Evolutionary conservation across 2,888 invertebrate genomes (phyloP), one percentile per base, ranked within the genome.

Genomic region (Ganaspis brasiliensis): DNA sequence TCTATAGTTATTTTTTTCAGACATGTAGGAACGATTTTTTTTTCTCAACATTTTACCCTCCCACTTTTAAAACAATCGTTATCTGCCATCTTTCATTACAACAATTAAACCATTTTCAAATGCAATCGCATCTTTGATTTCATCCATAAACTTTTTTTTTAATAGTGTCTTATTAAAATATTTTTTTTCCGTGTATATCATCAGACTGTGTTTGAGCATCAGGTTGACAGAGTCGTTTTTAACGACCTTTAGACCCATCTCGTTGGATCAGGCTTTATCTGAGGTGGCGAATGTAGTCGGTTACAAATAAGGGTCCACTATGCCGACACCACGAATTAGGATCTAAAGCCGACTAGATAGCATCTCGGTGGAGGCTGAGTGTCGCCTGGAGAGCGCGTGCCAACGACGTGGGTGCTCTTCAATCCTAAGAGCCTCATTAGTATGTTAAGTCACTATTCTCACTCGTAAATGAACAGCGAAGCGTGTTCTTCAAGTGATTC

Each of bases 261-360:
- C 82, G 81, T 24, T 79, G 79, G 80, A 80, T 84, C 76, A 72
- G 61, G 75, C 74, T 83, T 83, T 83, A 84, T 84, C 74, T 76
- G 79, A 83, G 83, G 81, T 84, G 87, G 80, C 84, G 87, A 85
- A 83, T 84, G 89, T 86, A 84, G 83, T 79, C 82, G 82, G 81
- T 87, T 88, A 89, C 89, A 89, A 89, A 89, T 88, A 89, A 88
- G 86, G 85, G 80, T 83, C 83, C 82, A 78, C 79, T 79, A 70
- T 71, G 82, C 82, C 87, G 84, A 87, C 87, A 83, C 85, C 83
- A 84, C 80, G 87, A 88, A 88, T 89, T 88, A 88, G 88, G 86
- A 87, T 87, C 84, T 86, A 79, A 82, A 81, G 82, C 80, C 83
- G 84, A 83, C 86, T 82, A 87, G 87, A 88, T 87, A 75, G 84